Evolutionary conservation across 2,888 invertebrate species (phyloP).

Genomic region (Tetramorium bicarinatum): DNA sequence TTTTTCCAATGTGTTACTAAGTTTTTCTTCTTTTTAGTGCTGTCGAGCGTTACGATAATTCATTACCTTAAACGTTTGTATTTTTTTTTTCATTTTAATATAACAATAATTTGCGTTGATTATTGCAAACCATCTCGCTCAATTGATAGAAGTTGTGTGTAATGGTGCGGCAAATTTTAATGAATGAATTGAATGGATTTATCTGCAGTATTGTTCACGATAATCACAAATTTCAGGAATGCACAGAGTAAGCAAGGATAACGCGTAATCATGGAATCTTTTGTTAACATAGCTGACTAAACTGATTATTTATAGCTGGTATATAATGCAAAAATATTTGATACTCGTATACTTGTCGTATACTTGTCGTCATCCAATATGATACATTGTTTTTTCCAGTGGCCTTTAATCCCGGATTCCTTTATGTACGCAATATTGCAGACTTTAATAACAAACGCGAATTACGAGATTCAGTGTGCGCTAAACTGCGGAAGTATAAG

Average conservation of each 20-base stretch:
- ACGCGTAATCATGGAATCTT: background rate
- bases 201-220: background rate
- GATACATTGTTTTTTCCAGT: background rate
- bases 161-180: constrained; percentile 39
- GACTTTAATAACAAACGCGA: background rate
- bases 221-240: constrained; percentile 39
- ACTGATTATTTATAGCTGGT: constrained; percentile 7
- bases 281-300: background rate
- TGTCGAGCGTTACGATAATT: no score
- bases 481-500: background rate
- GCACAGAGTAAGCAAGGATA: background rate
- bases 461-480: background rate
- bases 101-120: constrained; percentile 5
- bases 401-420: background rate
- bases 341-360: background rate
- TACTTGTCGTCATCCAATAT: background rate
- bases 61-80: background rate
- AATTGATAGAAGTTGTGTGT: constrained; percentile 16
- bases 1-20: background rate
- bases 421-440: background rate
- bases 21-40: no score
- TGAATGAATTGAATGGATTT: background rate
- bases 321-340: background rate
- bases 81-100: background rate
- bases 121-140: background rate